Percentiles rank a stretch among this genome's conserved stretches.
These are phyloP conservation scores for Cataglyphis hispanica DNA, from an alignment of 1,140 invertebrate genomes.

Conservation along the genomic window DNA sequence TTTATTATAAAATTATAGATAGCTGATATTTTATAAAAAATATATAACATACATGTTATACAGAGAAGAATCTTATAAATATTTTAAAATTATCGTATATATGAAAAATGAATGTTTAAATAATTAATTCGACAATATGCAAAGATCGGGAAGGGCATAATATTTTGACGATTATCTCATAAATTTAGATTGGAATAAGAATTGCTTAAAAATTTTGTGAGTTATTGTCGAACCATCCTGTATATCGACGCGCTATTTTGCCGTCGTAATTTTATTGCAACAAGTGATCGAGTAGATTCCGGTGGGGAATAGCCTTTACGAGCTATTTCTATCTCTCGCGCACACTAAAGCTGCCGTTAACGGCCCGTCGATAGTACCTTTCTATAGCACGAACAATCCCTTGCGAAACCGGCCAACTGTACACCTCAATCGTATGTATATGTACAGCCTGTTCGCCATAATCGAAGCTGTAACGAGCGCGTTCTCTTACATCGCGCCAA, in stretches of 20 bases:
- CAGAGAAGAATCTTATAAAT: background rate
- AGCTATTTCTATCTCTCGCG: slow-evolving; percentile 50
- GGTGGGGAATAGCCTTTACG: slow-evolving; percentile 23
- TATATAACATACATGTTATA: background rate
- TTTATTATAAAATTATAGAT: background rate
- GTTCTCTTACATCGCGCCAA: slow-evolving; percentile 42
- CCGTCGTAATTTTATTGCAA: slow-evolving; percentile 53
- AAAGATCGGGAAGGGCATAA: background rate
- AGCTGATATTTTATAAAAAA: background rate
- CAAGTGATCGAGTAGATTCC: slow-evolving; percentile 58
- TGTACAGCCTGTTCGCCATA: slow-evolving; percentile 8
- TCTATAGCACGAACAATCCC: slow-evolving; percentile 17
- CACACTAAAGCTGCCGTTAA: slow-evolving; percentile 34
- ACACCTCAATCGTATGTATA: background rate
- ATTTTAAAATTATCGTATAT: background rate
- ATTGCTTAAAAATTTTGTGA: background rate
- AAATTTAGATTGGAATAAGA: background rate
- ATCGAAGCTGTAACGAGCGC: slow-evolving; percentile 43
- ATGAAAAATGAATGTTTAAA: background rate
- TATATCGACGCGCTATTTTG: background rate
- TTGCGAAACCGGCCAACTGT: slow-evolving; percentile 3
- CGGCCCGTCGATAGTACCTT: slow-evolving; percentile 27
- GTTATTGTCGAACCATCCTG: background rate
- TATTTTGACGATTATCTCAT: background rate
- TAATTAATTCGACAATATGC: background rate